phyloP scores from a whole-genome alignment of 2,797 vertebrate species.

The Dicrostonyx torquatus region DNA sequence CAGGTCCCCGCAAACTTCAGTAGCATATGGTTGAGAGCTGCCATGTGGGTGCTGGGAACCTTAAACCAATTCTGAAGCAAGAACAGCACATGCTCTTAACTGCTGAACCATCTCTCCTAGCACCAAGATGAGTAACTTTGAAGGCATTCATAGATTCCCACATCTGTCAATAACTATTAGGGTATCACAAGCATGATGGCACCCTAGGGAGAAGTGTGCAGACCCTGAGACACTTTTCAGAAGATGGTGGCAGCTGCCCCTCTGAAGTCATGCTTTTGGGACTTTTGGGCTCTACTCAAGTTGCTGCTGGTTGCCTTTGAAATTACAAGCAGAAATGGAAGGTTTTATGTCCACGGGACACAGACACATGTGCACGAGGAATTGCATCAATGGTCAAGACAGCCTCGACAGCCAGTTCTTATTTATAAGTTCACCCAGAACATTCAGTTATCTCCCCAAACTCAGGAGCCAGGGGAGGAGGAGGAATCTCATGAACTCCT shows the following conservation, averaged over 20 bases:
- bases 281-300: neutral
- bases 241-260: neutral
- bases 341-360: neutral
- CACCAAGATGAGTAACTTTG: neutral
- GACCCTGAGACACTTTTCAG: neutral
- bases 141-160: neutral
- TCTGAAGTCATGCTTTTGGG: neutral
- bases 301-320: neutral
- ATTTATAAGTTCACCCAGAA: neutral
- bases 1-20: neutral
- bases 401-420: neutral
- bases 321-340: neutral
- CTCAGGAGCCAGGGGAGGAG: neutral
- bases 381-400: neutral
- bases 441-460: conserved; percentile 1
- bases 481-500: neutral
- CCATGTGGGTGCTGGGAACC: neutral
- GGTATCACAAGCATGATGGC: neutral
- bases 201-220: neutral
- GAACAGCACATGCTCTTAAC: neutral
- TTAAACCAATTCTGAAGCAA: neutral
- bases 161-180: neutral
- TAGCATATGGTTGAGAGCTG: neutral
- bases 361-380: neutral
- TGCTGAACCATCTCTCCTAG: neutral